Evolutionary conservation across 2,113 vertebrate genomes (phyloP).

Genomic region (Ochotona princeps): DNA sequence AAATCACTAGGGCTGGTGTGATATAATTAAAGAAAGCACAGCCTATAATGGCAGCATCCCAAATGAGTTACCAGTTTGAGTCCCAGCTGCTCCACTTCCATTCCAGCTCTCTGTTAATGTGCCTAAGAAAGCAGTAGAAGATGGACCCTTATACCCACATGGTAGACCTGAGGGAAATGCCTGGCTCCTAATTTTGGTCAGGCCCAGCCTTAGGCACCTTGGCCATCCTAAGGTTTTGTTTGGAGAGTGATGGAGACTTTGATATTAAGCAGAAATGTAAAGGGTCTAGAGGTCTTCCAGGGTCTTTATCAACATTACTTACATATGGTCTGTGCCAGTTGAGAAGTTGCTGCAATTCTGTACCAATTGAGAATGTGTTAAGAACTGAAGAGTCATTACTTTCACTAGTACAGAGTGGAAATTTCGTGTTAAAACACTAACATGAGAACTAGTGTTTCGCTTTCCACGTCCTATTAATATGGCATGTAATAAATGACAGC

Average conservation of each 20-base stretch:
- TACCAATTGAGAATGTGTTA: not conserved
- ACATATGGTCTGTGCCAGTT: not conserved
- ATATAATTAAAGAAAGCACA: no score
- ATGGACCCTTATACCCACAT: no score
- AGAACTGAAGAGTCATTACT: not conserved
- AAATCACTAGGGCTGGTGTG: not conserved
- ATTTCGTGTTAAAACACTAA: constrained; percentile 36
- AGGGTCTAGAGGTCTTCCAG: not conserved
- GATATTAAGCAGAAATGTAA: constrained; percentile 10
- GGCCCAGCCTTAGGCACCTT: no score
- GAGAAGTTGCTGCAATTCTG: not conserved
- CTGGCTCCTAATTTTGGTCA: no score
- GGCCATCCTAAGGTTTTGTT: not conserved
- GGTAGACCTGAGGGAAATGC: no score
- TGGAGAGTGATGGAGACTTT: constrained; percentile 1
- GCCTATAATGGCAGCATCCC: no score
- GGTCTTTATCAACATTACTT: not conserved
- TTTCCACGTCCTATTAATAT: not conserved
- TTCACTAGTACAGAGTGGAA: constrained; percentile 28
- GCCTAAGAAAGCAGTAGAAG: no score
- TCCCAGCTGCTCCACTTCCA: no score
- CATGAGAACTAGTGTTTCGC: not conserved
- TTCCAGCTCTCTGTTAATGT: no score
- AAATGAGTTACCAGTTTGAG: no score
- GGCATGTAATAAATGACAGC: not conserved